Conservation (phyloP, 2,888 invertebrate genomes). For the Tillus elongatus region DNA sequence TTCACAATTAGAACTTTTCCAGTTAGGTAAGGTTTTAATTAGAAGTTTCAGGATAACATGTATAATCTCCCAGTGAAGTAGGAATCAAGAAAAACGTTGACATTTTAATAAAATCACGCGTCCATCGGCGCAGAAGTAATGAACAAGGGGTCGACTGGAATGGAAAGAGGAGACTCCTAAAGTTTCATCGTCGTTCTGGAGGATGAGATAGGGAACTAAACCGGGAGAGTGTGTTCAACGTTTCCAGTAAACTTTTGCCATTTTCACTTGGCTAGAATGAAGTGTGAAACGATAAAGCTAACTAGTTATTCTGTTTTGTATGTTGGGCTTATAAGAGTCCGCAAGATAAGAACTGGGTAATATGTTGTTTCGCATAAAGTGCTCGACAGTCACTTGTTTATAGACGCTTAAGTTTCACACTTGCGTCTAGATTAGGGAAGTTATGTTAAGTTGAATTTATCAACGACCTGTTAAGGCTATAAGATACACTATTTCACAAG, state of each 20-base stretch:
- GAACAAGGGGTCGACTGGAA: slow-evolving; percentile 18
- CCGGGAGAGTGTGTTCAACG: slow-evolving; percentile 20
- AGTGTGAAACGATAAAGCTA: slow-evolving; percentile 39
- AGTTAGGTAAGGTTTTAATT: slow-evolving; percentile 1
- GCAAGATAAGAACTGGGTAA: slow-evolving; percentile 26
- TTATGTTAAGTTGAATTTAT: no score
- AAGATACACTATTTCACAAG: no score
- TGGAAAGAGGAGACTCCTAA: no score
- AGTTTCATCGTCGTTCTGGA: no score
- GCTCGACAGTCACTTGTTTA: no score
- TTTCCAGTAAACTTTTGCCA: slow-evolving; percentile 36
- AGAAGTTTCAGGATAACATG: slow-evolving; percentile 2
- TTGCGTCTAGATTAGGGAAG: no score
- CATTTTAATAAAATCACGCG: slow-evolving; percentile 27
- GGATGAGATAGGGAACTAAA: no score
- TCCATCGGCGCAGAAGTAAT: slow-evolving; percentile 26
- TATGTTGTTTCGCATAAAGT: slow-evolving; percentile 27
- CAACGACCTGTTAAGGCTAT: no score
- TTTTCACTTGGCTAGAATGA: slow-evolving; percentile 37
- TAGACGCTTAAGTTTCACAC: no score
- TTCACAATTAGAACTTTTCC: slow-evolving; percentile 1
- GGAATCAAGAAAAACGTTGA: slow-evolving; percentile 20
- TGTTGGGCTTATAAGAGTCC: slow-evolving; percentile 17
- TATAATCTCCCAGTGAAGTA: not conserved
- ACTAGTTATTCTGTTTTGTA: slow-evolving; percentile 31